Conservation (phyloP, 2,113 vertebrate genomes). For the Cryptomyrus ogoouensis region DNA sequence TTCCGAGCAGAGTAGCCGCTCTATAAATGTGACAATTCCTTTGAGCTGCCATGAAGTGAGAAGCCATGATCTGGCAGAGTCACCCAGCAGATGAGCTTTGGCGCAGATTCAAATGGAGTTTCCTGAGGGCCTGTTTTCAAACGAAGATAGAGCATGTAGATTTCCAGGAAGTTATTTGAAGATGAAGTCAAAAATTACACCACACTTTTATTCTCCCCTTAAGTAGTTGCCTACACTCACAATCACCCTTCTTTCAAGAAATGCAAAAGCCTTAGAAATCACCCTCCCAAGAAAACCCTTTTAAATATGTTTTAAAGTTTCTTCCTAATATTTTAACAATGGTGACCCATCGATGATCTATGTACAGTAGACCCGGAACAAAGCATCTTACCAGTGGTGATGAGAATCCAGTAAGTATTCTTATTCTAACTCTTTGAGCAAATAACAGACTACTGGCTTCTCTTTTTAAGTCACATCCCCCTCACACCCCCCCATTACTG, state of each 20-base stretch:
- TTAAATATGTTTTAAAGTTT: not conserved
- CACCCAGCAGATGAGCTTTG: not conserved
- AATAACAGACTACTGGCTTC: not conserved
- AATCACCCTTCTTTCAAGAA: not conserved
- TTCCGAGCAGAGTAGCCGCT: not conserved
- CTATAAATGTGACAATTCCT: not conserved
- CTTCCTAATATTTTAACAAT: not conserved
- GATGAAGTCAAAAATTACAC: not conserved
- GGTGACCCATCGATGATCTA: not conserved
- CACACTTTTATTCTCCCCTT: not conserved
- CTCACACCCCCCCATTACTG: not conserved
- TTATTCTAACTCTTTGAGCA: not conserved
- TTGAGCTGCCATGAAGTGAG: not conserved
- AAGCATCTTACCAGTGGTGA: not conserved
- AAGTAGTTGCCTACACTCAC: not conserved
- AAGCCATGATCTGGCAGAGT: not conserved
- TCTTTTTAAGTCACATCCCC: not conserved
- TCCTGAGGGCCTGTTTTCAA: not conserved
- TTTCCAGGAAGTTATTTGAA: not conserved
- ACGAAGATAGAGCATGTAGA: not conserved
- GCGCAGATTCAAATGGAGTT: not conserved
- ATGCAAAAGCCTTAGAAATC: not conserved
- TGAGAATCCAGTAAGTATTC: not conserved
- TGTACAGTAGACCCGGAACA: not conserved
- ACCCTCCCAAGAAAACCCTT: not conserved